Evolutionary conservation across 1,140 invertebrate genomes (phyloP).

Genomic region (Sycobia sp.): DNA sequence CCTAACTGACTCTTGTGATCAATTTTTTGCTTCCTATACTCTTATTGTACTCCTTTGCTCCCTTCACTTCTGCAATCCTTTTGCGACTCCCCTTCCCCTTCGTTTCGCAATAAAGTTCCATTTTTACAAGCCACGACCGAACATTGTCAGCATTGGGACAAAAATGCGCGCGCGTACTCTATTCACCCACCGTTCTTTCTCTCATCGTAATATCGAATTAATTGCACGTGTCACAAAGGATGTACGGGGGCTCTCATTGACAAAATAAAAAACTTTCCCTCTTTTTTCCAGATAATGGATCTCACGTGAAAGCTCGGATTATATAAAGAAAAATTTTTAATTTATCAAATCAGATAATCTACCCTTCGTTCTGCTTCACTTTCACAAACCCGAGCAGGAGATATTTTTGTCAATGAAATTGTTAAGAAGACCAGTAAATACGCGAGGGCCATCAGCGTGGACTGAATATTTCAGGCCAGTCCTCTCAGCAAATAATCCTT

Average conservation of each 20-base stretch:
- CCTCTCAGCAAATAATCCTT: no score
- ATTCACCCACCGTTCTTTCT: no score
- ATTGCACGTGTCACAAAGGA: conserved; percentile 25
- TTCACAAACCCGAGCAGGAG: no score
- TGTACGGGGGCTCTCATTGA: background rate
- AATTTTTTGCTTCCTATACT: conserved; percentile 32
- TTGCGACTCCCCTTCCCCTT: no score
- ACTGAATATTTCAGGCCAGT: no score
- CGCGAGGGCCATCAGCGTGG: no score
- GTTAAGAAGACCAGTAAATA: no score
- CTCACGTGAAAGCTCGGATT: conserved; percentile 3
- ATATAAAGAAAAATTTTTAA: conserved; percentile 9
- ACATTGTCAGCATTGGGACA: conserved; percentile 1
- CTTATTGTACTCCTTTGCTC: conserved; percentile 18
- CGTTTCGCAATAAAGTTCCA: conserved; percentile 17
- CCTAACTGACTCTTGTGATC: conserved; percentile 15
- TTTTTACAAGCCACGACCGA: conserved; percentile 3
- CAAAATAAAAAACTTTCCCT: no score
- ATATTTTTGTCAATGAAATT: no score
- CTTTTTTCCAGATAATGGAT: background rate
- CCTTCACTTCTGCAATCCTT: background rate
- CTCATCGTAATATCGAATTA: conserved; percentile 7
- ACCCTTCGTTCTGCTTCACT: background rate
- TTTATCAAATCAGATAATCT: conserved; percentile 7
- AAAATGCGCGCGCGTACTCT: background rate